phyloP scores from a whole-genome alignment of 2,797 vertebrate genomes.

The Linurgus olivaceus region DNA sequence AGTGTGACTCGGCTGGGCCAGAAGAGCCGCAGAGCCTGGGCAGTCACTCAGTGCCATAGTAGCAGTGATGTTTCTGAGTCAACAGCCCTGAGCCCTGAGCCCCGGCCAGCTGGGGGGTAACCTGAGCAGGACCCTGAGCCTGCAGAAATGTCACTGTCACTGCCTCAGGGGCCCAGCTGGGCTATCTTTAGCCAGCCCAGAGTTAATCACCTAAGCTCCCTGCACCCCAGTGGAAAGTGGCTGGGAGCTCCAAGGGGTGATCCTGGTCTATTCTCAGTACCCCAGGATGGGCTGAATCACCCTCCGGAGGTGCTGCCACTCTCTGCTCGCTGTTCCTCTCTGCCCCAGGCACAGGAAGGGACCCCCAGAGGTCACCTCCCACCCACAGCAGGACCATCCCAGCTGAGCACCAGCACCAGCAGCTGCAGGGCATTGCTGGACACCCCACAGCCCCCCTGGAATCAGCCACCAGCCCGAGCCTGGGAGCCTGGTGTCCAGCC shows the following conservation, averaged over 20 bases:
- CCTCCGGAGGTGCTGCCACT: background rate
- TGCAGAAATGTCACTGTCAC: conserved; percentile 39
- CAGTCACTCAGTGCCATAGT: background rate
- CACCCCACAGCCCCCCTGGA: background rate
- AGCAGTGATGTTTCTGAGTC: conserved; percentile 30
- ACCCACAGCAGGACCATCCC: background rate
- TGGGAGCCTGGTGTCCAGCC: background rate
- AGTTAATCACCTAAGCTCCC: conserved; percentile 34
- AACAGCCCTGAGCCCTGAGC: background rate
- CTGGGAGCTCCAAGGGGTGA: conserved; percentile 31
- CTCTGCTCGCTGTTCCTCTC: background rate
- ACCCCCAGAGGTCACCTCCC: background rate
- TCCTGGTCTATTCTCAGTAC: conserved; percentile 25
- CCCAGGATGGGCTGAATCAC: background rate
- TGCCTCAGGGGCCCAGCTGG: background rate
- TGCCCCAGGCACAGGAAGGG: background rate
- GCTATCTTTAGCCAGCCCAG: conserved; percentile 27
- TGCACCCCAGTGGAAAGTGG: background rate
- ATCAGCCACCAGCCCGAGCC: background rate
- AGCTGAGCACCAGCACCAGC: background rate
- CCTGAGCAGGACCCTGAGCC: background rate
- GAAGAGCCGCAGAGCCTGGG: background rate
- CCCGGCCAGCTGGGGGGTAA: conserved; percentile 40
- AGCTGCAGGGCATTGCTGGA: background rate
- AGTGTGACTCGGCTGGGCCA: background rate